These are phyloP conservation scores for Shinisaurus crocodilurus DNA, from an alignment of 2,113 vertebrate species.

Conservation along the genomic window DNA sequence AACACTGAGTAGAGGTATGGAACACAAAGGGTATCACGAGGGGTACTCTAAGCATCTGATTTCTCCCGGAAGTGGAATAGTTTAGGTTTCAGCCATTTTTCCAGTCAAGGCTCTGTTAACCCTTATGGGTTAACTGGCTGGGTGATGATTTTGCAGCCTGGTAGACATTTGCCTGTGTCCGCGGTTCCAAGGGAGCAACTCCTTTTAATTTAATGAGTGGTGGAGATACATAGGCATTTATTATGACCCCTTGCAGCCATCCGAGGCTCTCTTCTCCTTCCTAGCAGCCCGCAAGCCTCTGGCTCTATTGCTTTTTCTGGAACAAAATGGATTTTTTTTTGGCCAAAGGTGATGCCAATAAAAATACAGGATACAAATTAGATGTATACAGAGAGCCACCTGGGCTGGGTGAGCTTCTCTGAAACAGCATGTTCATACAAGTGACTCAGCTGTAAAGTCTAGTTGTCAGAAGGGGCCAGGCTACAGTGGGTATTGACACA, in stretches of 20 bases:
- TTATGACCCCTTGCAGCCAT: background rate
- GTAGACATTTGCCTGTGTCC: background rate
- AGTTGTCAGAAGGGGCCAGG: background rate
- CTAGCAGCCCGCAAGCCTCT: background rate
- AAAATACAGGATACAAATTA: background rate
- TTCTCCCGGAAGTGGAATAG: background rate
- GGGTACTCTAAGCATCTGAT: background rate
- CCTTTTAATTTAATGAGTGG: background rate
- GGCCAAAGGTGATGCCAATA: background rate
- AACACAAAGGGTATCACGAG: background rate
- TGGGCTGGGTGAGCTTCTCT: background rate
- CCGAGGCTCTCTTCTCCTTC: background rate
- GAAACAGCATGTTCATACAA: background rate
- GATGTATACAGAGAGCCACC: background rate
- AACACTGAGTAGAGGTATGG: background rate
- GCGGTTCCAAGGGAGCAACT: background rate
- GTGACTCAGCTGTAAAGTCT: background rate
- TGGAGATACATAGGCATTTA: background rate
- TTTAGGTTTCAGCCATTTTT: background rate
- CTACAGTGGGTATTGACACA: background rate
- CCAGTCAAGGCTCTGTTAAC: background rate
- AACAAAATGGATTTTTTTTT: background rate
- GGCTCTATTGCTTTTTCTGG: background rate
- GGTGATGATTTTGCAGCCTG: background rate
- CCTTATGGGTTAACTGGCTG: background rate